These are phyloP conservation scores for Epinephelus coioides DNA, from an alignment of 2,797 vertebrate species.

Conservation along the genomic window DNA sequence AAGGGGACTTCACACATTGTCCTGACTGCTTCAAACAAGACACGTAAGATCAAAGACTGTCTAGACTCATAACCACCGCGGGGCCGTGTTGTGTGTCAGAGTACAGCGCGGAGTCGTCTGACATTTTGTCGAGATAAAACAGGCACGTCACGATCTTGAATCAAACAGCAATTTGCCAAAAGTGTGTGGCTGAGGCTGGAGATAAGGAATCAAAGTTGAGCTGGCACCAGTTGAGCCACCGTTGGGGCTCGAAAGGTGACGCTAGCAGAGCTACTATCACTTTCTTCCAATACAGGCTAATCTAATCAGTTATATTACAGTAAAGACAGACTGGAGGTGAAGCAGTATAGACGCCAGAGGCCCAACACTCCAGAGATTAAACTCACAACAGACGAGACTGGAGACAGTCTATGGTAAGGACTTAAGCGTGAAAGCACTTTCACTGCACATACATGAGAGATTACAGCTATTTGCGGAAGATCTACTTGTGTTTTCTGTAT, in stretches of 20 bases:
- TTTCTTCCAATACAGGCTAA: constrained; percentile 59
- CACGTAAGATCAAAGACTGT: constrained; percentile 60
- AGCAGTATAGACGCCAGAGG: constrained; percentile 63
- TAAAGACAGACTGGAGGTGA: constrained; percentile 72
- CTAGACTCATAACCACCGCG: constrained; percentile 41
- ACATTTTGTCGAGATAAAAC: constrained; percentile 62
- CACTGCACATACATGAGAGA: neutral
- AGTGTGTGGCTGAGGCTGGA: constrained; percentile 52
- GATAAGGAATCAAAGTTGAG: constrained; percentile 71
- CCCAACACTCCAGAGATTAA: constrained; percentile 69
- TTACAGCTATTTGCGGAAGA: constrained; percentile 26
- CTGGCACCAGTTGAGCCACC: constrained; percentile 50
- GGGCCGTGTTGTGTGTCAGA: constrained; percentile 29
- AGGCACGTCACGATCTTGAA: constrained; percentile 26
- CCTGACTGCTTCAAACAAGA: constrained; percentile 51
- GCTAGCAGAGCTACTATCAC: constrained; percentile 47
- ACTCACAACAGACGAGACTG: constrained; percentile 41
- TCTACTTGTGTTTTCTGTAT: constrained; percentile 1
- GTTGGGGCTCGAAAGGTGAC: constrained; percentile 47
- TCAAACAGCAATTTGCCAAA: constrained; percentile 48
- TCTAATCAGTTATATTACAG: constrained; percentile 75
- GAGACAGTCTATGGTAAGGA: constrained; percentile 14
- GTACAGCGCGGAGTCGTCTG: constrained; percentile 21
- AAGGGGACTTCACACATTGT: constrained; percentile 47
- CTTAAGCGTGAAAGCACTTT: constrained; percentile 18